Percentiles rank a stretch among this genome's conserved stretches.
phyloP scores from a whole-genome alignment of 2,113 vertebrate genomes.

The Calypte anna region DNA sequence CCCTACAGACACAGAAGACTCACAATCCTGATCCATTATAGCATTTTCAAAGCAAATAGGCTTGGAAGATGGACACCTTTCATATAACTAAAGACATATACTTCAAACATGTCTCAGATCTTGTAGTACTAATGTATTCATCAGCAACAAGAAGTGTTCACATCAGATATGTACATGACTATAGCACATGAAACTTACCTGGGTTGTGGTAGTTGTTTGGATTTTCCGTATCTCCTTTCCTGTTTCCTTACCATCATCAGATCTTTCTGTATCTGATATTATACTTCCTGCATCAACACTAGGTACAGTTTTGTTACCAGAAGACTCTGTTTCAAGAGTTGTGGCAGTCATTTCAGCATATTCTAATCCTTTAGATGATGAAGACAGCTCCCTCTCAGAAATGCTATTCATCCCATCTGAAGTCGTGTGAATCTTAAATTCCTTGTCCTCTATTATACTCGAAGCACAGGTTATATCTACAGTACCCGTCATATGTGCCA shows the following conservation, averaged over 20 bases:
- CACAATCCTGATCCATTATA: fast-evolving
- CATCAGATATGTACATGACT: neutral
- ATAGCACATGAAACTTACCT: conserved; percentile 77
- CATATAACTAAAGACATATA: neutral
- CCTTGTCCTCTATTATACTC: conserved; percentile 85
- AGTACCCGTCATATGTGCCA: conserved; percentile 83
- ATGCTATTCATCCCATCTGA: conserved; percentile 80
- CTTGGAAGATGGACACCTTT: neutral
- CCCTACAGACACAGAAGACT: neutral
- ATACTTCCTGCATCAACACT: conserved; percentile 80
- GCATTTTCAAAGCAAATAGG: neutral
- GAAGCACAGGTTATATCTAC: conserved; percentile 86
- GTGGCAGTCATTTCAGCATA: conserved; percentile 79
- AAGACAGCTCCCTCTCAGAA: conserved; percentile 77
- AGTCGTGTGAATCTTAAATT: conserved; percentile 87
- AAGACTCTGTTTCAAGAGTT: conserved; percentile 75
- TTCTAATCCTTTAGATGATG: conserved; percentile 76
- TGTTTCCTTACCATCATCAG: conserved; percentile 93
- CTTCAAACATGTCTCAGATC: neutral
- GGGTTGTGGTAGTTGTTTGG: conserved; percentile 95
- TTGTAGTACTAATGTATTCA: neutral
- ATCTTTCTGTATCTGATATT: conserved; percentile 92
- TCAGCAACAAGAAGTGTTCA: neutral
- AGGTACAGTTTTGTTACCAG: conserved; percentile 73
- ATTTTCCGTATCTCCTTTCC: conserved; percentile 96